These are phyloP conservation scores for Limnodromus scolopaceus DNA, from an alignment of 2,797 vertebrate genomes.

Conservation along the genomic window DNA sequence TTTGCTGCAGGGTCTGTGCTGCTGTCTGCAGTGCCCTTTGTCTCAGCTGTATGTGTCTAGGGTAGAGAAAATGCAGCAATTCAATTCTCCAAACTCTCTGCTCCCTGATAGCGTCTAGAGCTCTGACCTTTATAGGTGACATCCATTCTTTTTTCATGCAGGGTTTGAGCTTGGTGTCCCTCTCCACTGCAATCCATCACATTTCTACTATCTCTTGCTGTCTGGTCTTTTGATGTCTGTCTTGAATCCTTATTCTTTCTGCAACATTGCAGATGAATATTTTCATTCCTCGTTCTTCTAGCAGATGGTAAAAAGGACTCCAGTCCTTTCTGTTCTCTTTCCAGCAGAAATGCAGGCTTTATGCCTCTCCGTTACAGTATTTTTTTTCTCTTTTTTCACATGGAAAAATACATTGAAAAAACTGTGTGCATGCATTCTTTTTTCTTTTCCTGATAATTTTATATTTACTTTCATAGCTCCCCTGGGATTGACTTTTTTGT, in stretches of 20 bases:
- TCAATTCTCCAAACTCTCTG: neutral
- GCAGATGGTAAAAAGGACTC: neutral
- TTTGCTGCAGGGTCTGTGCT: neutral
- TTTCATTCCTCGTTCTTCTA: neutral
- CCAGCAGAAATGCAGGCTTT: neutral
- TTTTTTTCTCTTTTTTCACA: neutral
- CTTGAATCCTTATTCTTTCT: neutral
- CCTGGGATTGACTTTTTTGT: fast-evolving
- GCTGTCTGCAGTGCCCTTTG: neutral
- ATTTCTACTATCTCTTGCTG: neutral
- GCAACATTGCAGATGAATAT: neutral
- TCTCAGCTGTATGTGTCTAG: neutral
- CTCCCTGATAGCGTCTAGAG: neutral
- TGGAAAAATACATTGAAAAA: neutral
- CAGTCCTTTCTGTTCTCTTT: neutral
- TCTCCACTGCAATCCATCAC: neutral
- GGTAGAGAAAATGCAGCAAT: neutral
- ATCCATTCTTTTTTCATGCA: neutral
- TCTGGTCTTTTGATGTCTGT: neutral
- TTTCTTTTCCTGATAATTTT: neutral
- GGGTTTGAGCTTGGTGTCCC: neutral
- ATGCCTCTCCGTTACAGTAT: neutral
- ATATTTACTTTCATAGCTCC: neutral
- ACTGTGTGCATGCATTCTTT: neutral
- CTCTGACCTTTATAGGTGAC: slow-evolving; percentile 33